Conservation (phyloP, 2,113 vertebrate genomes). For the Erinaceus europaeus region DNA sequence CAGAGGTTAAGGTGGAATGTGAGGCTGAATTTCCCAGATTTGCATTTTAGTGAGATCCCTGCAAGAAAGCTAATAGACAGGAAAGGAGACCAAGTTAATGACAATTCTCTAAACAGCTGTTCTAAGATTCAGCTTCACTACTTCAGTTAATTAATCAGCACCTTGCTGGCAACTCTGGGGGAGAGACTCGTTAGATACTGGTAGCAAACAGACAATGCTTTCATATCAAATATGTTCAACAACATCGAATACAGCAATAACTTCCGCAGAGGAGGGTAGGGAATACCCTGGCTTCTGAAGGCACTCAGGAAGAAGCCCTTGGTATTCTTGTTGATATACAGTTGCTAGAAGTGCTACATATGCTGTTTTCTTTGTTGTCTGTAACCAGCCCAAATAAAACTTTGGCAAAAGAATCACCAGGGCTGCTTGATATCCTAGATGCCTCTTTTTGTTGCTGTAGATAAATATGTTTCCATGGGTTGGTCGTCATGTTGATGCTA, state of each 20-base stretch:
- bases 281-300: conserved; percentile 43
- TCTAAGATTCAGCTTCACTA: conserved; percentile 86
- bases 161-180: conserved; percentile 87
- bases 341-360: conserved; percentile 7
- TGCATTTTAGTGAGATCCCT: conserved; percentile 68
- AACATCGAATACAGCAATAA: conserved; percentile 77
- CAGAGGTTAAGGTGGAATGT: conserved; percentile 65
- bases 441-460: conserved; percentile 21
- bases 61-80: conserved; percentile 80
- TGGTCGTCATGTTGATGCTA: not conserved
- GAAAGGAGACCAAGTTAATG: conserved; percentile 85
- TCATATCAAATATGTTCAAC: conserved; percentile 86
- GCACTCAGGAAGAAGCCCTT: conserved; percentile 40
- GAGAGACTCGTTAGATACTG: conserved; percentile 85
- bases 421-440: fast-evolving
- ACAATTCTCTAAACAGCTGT: conserved; percentile 87
- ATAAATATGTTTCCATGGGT: not conserved
- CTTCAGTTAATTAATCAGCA: conserved; percentile 91
- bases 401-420: conserved; percentile 32
- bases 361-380: conserved; percentile 52
- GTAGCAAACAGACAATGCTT: conserved; percentile 85
- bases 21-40: conserved; percentile 55
- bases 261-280: conserved; percentile 74
- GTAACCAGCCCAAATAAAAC: conserved; percentile 27
- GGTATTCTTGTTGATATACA: conserved; percentile 29